These are phyloP conservation scores for Neoitamus cyanurus DNA, from an alignment of 2,888 invertebrate genomes.

Conservation along the genomic window DNA sequence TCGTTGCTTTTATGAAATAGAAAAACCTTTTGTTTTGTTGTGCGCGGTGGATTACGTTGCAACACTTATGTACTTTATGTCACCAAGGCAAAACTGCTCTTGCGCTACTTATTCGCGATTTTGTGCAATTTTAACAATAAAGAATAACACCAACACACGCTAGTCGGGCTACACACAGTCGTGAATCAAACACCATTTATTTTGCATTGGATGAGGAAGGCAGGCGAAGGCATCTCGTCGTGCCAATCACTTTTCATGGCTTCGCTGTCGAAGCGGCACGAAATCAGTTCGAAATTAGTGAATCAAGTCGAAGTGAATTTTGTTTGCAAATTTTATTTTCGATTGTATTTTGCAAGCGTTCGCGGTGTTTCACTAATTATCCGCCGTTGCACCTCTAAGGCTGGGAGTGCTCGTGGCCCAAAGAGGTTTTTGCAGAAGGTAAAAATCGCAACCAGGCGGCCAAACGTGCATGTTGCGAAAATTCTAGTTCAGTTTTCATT, in stretches of 20 bases:
- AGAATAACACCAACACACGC: conserved; percentile 21
- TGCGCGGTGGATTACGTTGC: conserved; percentile 9
- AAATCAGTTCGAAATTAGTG: conserved; percentile 5
- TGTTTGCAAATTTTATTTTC: neutral
- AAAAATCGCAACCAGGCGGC: neutral
- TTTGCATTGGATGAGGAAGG: conserved; percentile 11
- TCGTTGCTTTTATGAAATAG: neutral
- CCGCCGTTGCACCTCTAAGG: neutral
- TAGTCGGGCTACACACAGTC: neutral
- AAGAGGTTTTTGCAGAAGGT: neutral
- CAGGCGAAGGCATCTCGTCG: neutral
- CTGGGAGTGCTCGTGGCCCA: neutral
- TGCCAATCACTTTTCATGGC: conserved; percentile 13
- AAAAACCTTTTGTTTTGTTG: conserved; percentile 4
- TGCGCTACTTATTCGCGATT: conserved; percentile 1
- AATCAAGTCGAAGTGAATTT: neutral
- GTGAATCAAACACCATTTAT: neutral
- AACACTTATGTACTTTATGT: conserved; percentile 9
- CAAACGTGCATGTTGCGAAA: conserved; percentile 26
- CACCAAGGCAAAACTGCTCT: conserved; percentile 15
- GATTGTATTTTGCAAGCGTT: neutral
- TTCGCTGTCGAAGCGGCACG: neutral
- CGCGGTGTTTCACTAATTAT: neutral
- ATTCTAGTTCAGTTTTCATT: conserved; percentile 22
- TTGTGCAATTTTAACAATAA: conserved; percentile 33